Evolutionary conservation across 2,113 vertebrate species (phyloP), one percentile per base, ranked within the genome.

Genomic region (Vireo altiloquus): DNA sequence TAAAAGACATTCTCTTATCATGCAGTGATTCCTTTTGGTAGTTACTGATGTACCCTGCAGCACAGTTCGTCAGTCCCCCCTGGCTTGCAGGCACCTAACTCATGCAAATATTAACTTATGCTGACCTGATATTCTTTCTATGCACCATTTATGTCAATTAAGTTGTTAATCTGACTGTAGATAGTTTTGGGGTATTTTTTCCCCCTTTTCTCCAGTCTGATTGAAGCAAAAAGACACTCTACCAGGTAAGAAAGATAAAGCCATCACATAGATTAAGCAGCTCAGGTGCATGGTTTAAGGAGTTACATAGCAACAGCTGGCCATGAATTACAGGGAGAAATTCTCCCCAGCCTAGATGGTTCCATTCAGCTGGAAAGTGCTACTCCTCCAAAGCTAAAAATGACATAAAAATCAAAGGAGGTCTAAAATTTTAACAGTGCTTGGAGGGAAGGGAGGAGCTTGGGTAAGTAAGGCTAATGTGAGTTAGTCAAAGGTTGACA

Each of bases 261-360:
- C n/a, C 44, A 56, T 83, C 69, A 70, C 15, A 61, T 0, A 59
- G 50, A 90, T 65, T 64, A 86, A 80, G 33, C 46, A 81, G 68
- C 47, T 82, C 75, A 88, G 82, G 94, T 94, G 46, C 37, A 33
- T 15, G 69, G 22, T 10, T 10, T 89, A 81, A 69, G 37, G 82
- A 91, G 52, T 66, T 66, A 92, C 44, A 75, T n/a, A 78, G 91
- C 68, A 94, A 90, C 59, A 87, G 52, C 72, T 81, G 33, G 68
- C 23, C 86, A 54, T 49, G 86, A 89, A 90, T 93, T 94, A 94
- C 30, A 81, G 82, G 30, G 52, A 95, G 15, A 93, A 90, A 94
- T 86, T 94, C 66, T 92, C 76, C 64, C 50, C 79, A 70, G 7
- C 25, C 72, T 83, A 21, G 56, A 60, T 64, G 49, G 33, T 44